A percentile compares a stretch with the other conserved stretches of the same genome.
Conservation (phyloP, 2,113 vertebrate species). For the Ibidorhyncha struthersii region DNA sequence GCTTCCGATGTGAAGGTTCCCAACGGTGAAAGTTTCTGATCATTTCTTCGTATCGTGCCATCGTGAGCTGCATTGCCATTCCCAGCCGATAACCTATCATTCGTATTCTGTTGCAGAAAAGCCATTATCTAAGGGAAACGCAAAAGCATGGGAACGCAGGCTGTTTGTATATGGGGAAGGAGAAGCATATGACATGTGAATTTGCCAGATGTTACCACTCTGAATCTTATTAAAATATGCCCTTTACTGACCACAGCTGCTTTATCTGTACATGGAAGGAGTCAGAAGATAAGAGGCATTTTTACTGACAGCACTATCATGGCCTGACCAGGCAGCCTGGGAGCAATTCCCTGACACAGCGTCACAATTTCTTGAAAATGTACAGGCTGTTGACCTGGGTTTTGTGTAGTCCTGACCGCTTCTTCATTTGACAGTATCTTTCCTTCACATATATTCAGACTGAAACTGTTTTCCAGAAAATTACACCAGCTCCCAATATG, state of each 20-base stretch:
- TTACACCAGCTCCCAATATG: background rate
- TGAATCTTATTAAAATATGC: slow-evolving; percentile 23
- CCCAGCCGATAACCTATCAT: background rate
- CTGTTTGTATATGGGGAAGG: background rate
- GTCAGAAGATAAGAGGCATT: background rate
- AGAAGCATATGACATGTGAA: slow-evolving; percentile 27
- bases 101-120: background rate
- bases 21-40: background rate
- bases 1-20: background rate
- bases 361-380: background rate
- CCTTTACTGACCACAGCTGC: background rate
- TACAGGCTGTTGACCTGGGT: background rate
- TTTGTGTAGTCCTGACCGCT: background rate
- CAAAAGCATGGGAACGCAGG: slow-evolving; percentile 16
- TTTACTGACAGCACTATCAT: background rate
- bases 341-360: background rate
- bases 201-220: slow-evolving; percentile 60
- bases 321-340: background rate
- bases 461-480: background rate
- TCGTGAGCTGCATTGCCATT: background rate
- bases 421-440: background rate
- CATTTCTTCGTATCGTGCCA: accelerated
- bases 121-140: slow-evolving; percentile 42
- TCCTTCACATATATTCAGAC: background rate
- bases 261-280: background rate